Evolutionary conservation across 2,888 invertebrate species (phyloP).

Genomic region (Melipona beecheii): DNA sequence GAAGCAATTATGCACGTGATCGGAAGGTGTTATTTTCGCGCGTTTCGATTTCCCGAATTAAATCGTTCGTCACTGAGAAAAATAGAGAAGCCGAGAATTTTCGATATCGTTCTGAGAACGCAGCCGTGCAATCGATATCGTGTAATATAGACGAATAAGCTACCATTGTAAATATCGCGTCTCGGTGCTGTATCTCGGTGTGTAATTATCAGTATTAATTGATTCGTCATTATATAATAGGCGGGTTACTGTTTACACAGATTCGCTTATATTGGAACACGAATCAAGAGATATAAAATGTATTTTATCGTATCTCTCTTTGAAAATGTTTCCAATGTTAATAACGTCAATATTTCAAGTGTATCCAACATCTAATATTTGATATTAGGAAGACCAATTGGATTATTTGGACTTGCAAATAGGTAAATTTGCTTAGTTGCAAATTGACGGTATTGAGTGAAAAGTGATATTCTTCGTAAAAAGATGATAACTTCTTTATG

Average conservation of each 20-base stretch:
- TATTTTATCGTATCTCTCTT: not conserved
- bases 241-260: slow-evolving; percentile 32
- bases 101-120: slow-evolving; percentile 3
- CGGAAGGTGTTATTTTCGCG: not conserved
- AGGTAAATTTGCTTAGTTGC: not conserved
- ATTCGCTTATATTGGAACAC: slow-evolving; percentile 2
- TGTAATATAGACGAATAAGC: not conserved
- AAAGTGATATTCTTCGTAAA: not conserved
- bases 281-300: not conserved
- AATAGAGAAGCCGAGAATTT: not conserved
- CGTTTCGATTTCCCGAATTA: not conserved
- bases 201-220: slow-evolving; percentile 40
- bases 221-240: slow-evolving; percentile 46
- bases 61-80: no score
- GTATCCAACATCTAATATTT: not conserved
- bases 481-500: no score
- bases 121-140: not conserved
- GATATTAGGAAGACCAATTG: not conserved
- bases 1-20: not conserved
- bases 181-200: not conserved
- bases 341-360: not conserved
- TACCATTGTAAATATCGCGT: not conserved
- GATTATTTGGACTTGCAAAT: not conserved
- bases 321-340: not conserved
- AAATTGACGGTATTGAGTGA: not conserved